Evolutionary conservation across 2,113 vertebrate species (phyloP).

Genomic region (Xiphophorus maculatus): DNA sequence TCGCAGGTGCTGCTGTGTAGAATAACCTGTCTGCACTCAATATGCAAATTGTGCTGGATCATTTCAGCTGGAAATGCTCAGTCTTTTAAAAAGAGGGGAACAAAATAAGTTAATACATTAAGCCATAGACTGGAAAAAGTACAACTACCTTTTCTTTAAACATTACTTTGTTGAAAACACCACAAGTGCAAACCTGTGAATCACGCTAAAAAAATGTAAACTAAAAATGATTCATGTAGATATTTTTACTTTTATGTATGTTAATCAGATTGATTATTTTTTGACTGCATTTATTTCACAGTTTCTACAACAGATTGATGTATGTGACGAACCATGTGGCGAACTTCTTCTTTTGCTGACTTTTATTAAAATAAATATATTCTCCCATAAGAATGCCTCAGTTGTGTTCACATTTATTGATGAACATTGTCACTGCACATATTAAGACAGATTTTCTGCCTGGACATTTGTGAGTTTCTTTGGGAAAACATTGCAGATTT

Average conservation of each 20-base stretch:
- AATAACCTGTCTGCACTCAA: conserved; percentile 13
- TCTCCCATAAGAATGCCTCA: conserved; percentile 42
- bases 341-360: conserved; percentile 54
- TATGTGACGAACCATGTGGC: conserved; percentile 10
- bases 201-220: conserved; percentile 57
- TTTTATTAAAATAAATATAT: conserved; percentile 75
- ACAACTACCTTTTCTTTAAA: conserved; percentile 14
- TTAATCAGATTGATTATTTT: conserved; percentile 41
- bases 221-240: conserved; percentile 54
- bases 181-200: conserved; percentile 80
- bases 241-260: conserved; percentile 48
- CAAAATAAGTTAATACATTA: conserved; percentile 6
- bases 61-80: conserved; percentile 32
- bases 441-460: neutral
- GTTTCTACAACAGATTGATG: conserved; percentile 38
- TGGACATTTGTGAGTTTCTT: neutral
- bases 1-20: conserved; percentile 39
- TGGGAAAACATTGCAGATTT: neutral
- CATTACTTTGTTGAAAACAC: conserved; percentile 54
- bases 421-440: conserved; percentile 2
- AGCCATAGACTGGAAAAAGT: conserved; percentile 53
- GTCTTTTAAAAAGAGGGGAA: conserved; percentile 18
- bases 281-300: conserved; percentile 51
- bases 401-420: conserved; percentile 6
- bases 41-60: conserved; percentile 42